phyloP scores from a whole-genome alignment of 1,140 invertebrate species.

The Aleiodes sp. region DNA sequence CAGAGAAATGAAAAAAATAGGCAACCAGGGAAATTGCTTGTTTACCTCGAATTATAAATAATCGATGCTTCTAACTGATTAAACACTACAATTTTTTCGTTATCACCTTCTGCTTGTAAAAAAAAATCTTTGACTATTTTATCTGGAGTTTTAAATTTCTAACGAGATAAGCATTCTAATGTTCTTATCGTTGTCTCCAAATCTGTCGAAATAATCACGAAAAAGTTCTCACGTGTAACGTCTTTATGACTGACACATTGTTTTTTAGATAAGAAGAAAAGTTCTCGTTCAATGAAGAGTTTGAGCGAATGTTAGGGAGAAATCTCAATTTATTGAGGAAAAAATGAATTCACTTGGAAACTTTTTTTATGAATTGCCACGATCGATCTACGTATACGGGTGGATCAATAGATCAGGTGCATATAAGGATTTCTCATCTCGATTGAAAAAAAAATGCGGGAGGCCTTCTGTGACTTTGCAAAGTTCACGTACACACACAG shows the following conservation, averaged over 20 bases:
- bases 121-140: background rate
- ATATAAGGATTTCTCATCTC: background rate
- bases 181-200: too few relatives aligned
- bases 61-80: background rate
- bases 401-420: background rate
- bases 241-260: too few relatives aligned
- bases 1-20: background rate
- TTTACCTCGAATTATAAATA: constrained; percentile 1
- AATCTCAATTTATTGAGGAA: background rate
- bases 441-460: background rate
- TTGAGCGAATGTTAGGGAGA: too few relatives aligned
- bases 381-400: background rate
- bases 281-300: too few relatives aligned
- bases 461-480: background rate
- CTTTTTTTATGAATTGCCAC: background rate
- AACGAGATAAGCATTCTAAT: too few relatives aligned
- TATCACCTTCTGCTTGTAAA: background rate
- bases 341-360: background rate
- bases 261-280: too few relatives aligned
- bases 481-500: background rate
- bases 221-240: too few relatives aligned
- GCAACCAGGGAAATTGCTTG: constrained; percentile 9
- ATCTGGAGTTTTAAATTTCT: too few relatives aligned
- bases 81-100: background rate
- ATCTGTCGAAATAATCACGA: too few relatives aligned